Evolutionary conservation across 2,888 invertebrate species (phyloP).

Genomic region (Latheticus oryzae): DNA sequence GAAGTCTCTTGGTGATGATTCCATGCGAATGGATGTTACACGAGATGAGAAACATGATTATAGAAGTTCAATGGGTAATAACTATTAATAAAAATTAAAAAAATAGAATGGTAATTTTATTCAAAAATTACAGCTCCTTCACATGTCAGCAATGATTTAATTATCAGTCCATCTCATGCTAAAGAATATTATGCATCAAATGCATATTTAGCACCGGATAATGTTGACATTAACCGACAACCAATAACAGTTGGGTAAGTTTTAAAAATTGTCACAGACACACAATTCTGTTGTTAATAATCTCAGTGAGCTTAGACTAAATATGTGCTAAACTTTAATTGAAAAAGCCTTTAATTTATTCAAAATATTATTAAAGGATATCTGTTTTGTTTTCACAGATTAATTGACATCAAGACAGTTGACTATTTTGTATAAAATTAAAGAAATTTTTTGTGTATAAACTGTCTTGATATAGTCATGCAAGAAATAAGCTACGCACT

Average conservation of each 20-base stretch:
- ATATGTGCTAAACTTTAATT: constrained; percentile 26
- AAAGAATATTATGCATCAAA: constrained; percentile 61
- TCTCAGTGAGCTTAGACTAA: constrained; percentile 26
- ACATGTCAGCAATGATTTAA: constrained; percentile 62
- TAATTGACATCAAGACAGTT: constrained; percentile 42
- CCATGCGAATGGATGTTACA: constrained; percentile 67
- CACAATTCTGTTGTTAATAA: constrained; percentile 30
- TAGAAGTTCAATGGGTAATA: constrained; percentile 64
- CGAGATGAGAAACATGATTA: constrained; percentile 65
- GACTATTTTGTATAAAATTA: neutral
- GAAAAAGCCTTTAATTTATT: constrained; percentile 14
- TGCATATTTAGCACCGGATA: constrained; percentile 66
- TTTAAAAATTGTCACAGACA: constrained; percentile 9
- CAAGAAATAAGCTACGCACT: too few relatives aligned
- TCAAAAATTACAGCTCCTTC: constrained; percentile 60
- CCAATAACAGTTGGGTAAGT: constrained; percentile 75
- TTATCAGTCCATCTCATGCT: constrained; percentile 60
- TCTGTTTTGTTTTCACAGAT: too few relatives aligned
- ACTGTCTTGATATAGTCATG: constrained; percentile 47
- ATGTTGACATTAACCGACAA: constrained; percentile 73
- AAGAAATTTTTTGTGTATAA: constrained; percentile 22
- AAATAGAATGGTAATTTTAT: neutral
- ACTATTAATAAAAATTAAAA: neutral
- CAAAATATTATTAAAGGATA: too few relatives aligned
- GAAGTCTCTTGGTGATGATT: constrained; percentile 81